phyloP scores from a whole-genome alignment of 1,140 invertebrate genomes.

The Maconellicoccus hirsutus region DNA sequence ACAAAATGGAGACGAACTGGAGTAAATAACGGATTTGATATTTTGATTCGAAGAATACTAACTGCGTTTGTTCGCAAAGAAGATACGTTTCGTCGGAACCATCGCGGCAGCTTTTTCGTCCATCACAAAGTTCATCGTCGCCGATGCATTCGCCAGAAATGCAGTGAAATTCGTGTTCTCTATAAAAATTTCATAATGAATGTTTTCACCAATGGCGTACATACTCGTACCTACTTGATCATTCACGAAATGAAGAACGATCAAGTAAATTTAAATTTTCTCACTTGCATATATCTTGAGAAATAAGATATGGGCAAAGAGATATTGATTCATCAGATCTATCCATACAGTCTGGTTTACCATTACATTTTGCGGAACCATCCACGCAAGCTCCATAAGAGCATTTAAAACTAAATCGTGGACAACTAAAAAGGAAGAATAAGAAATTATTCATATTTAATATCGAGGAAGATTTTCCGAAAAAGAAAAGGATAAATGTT shows the following conservation, averaged over 20 bases:
- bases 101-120: neutral
- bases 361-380: conserved; percentile 43
- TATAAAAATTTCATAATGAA: neutral
- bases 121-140: neutral
- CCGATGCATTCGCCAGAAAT: neutral
- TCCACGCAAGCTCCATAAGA: conserved; percentile 49
- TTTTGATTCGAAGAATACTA: neutral
- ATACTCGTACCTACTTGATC: no score
- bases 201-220: no score
- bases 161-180: neutral
- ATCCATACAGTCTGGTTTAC: conserved; percentile 48
- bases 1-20: no score
- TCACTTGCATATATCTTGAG: neutral
- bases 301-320: neutral
- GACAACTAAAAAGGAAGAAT: conserved; percentile 38
- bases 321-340: conserved; percentile 43
- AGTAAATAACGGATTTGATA: no score
- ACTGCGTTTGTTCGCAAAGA: neutral
- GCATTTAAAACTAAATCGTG: conserved; percentile 41
- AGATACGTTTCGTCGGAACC: neutral
- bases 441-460: neutral
- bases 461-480: neutral
- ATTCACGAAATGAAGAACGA: neutral
- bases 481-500: neutral
- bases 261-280: neutral